Evolutionary conservation across 2,797 vertebrate species (phyloP), one percentile per base, ranked within the genome.

Genomic region (Sebastes trivittatus): DNA sequence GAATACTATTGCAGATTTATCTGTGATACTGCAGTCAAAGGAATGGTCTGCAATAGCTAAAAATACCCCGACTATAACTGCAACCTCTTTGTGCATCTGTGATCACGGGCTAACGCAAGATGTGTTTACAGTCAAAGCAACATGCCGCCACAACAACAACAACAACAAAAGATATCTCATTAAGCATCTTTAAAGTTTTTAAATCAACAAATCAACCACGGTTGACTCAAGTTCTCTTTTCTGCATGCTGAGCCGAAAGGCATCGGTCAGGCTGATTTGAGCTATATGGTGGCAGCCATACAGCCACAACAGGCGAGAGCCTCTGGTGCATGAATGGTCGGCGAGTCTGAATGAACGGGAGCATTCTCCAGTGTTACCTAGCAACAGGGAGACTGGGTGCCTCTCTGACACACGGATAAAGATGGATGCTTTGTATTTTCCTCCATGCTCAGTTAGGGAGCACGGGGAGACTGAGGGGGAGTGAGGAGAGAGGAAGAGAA

Each of bases 341-440:
- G 84, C 27, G 29, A 92, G 87, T 90, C 91, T 95, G 92, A 95
- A 95, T 95, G 94, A 96, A 95, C 87, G 60, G 87, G 92, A 93
- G 94, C 94, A 94, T 95, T 95, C 93, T 93, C 92, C 84, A 87
- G 90, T 81, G 96, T 96, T 94, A 95, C 96, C 96, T 96, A 96
- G 96, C 96, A 96, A 96, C 96, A 96, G 90, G 91, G 91, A 94
- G 92, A 94, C 93, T 91, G 88, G 92, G 94, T 86, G 92, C 90
- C 93, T 92, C 92, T 94, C 88, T 90, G 93, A 93, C 86, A 92
- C 91, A 94, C 75, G 77, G 91, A 92, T 92, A 94, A 92, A 95
- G 94, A 95, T 92, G 90, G 91, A 94, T 94, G 94, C 92, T 93
- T 93, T 94, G 85, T 91, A 89, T 94, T 89, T 94, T 89, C 75